Evolutionary conservation across 2,113 vertebrate genomes (phyloP).

Genomic region (Pygoscelis adeliae): DNA sequence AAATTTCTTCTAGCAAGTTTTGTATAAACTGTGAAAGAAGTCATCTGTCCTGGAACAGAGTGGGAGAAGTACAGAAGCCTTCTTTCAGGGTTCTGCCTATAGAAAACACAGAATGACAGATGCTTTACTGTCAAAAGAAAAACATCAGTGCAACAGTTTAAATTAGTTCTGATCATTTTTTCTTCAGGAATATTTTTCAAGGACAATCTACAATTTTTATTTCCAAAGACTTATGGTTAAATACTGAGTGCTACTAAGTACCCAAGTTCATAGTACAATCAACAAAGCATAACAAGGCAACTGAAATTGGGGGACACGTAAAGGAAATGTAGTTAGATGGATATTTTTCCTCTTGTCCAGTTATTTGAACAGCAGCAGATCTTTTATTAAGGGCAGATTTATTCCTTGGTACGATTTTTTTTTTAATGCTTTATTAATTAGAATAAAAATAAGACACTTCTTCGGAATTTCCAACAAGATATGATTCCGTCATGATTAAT

Average conservation of each 20-base stretch:
- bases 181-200: neutral
- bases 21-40: neutral
- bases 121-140: neutral
- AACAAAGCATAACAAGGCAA: neutral
- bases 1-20: neutral
- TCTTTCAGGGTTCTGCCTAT: neutral
- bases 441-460: neutral
- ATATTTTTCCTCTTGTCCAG: neutral
- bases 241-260: neutral
- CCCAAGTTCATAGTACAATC: neutral
- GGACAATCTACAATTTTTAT: neutral
- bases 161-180: neutral
- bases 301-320: neutral
- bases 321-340: neutral
- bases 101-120: neutral
- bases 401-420: neutral
- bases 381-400: neutral
- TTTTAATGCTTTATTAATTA: neutral
- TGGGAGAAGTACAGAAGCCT: neutral
- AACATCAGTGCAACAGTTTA: neutral
- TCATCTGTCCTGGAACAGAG: neutral
- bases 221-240: neutral
- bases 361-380: neutral
- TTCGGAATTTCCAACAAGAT: neutral
- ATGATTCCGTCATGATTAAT: rapidly evolving